Evolutionary conservation across 2,888 invertebrate genomes (phyloP).

Genomic region (Synergus itoensis): DNA sequence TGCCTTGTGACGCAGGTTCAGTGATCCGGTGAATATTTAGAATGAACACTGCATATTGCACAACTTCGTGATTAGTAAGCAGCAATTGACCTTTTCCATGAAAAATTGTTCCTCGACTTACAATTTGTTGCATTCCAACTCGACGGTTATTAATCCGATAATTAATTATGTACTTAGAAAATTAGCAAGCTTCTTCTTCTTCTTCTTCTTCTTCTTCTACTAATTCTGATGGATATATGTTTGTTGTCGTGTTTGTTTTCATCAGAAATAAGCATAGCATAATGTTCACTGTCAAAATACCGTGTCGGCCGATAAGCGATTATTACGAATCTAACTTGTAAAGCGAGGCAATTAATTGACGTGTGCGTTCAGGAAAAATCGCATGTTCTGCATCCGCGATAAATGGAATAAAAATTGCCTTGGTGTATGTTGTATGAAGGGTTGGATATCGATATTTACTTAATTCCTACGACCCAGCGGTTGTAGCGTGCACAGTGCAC

Average conservation of each 20-base stretch:
- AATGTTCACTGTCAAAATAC: not conserved
- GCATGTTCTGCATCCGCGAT: not conserved
- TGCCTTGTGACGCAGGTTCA: conserved; percentile 14
- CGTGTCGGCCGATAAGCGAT: not conserved
- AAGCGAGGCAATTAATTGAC: not conserved
- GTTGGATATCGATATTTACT: not conserved
- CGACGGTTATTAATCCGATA: not conserved
- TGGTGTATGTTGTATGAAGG: not conserved
- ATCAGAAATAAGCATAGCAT: not conserved
- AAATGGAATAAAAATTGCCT: not conserved
- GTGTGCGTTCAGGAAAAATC: not conserved
- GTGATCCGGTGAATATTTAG: conserved; percentile 34
- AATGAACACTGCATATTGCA: conserved; percentile 24
- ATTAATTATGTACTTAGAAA: not conserved
- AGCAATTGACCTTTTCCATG: conserved; percentile 27
- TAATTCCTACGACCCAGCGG: not conserved
- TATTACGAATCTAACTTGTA: not conserved
- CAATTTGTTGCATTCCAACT: conserved; percentile 7
- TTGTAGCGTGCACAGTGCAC: not conserved
- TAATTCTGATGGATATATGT: too few relatives aligned
- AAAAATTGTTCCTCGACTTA: conserved; percentile 23
- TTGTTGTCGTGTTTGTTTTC: not conserved
- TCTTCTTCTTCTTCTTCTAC: not conserved
- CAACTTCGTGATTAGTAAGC: conserved; percentile 27
- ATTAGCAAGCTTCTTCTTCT: not conserved